Base-by-base conservation (phyloP, 2,797 vertebrate genomes). In the Salarias fasciatus region DNA sequence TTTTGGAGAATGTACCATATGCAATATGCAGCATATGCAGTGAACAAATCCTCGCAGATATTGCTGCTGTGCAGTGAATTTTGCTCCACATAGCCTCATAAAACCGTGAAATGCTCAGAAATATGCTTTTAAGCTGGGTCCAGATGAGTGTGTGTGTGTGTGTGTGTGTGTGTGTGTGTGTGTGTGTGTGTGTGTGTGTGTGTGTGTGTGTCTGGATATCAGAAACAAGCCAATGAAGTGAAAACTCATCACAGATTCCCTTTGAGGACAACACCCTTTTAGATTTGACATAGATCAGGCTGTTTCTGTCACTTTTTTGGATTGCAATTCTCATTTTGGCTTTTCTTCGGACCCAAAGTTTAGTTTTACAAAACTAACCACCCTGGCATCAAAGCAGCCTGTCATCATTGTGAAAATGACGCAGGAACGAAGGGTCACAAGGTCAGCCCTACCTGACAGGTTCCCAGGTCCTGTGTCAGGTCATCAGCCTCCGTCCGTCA, bases 391-490 rank as follows among this genome's bases (percentile, higher is more conserved):
- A n/a, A 31, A n/a, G n/a, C n/a, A n/a, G n/a, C 18, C 18, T 24
- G 18, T 18, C 18, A 24, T 24, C 2, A 24, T 24, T 24, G 18
- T 24, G 24, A 24, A 24, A 24, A 24, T 24, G 40, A 31, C 41
- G 35, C 42, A 50, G 5, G 3, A 51, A n/a, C 58, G 18, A n/a
- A 2, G 1, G 44, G n/a, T 8, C 30, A 10, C 5, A 12, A 58
- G 36, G 5, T 45, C 15, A 24, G 11, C 63, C 74, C 24, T 90
- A 91, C 91, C 91, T 85, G 63, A 60, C 11, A 74, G 65, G 31
- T 24, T 28, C 79, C 56, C 72, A 31, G 29, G 28, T 79, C 56
- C 72, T 68, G 75, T 5, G 50, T 85, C 79, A 67, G 66, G 45
- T 86, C 69, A 63, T 82, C 63, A 45, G 69, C 62, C 68, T 82